Percentiles rank a stretch among this genome's conserved stretches.
These are phyloP conservation scores for Festucalex cinctus DNA, from an alignment of 2,113 vertebrate species.

Conservation along the genomic window DNA sequence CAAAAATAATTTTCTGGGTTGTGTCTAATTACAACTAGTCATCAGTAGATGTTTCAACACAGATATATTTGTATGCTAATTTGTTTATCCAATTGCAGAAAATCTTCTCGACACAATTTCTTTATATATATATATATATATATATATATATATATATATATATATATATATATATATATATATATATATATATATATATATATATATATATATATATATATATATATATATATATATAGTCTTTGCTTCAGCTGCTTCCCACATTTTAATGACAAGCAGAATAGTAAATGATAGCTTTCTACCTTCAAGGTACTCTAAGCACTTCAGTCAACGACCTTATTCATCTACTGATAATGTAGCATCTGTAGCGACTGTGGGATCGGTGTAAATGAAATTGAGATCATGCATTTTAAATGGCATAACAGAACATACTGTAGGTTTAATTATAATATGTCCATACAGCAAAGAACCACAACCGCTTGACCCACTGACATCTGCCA, in stretches of 20 bases:
- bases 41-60: background rate
- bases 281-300: background rate
- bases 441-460: background rate
- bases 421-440: background rate
- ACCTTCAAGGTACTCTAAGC: background rate
- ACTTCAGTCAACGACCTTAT: background rate
- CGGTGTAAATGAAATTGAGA: background rate
- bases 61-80: background rate
- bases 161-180: no score
- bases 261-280: background rate
- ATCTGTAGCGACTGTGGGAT: background rate
- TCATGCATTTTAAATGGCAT: background rate
- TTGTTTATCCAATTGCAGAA: background rate
- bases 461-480: background rate
- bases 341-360: background rate
- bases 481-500: slow-evolving; percentile 10
- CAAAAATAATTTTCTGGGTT: background rate
- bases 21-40: background rate
- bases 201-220: no score
- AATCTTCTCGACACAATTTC: background rate
- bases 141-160: no score
- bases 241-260: no score
- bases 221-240: no score
- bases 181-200: no score
- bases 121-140: no score